These are phyloP conservation scores for Aphelenchoides bicaudatus DNA, from an alignment of 2,888 invertebrate species.

Conservation along the genomic window DNA sequence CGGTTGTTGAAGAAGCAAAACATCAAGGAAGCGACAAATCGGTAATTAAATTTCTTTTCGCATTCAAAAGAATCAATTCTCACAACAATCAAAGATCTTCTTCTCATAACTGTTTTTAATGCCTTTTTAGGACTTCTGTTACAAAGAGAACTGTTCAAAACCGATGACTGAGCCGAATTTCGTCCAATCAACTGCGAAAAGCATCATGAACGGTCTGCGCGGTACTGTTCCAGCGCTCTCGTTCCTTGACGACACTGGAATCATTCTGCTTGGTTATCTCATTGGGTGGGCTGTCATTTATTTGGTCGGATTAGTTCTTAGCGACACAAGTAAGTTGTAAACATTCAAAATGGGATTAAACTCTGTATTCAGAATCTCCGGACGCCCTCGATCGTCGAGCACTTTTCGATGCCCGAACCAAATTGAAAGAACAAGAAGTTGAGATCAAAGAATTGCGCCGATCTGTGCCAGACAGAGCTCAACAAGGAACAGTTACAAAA, in stretches of 20 bases:
- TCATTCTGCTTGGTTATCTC: background rate
- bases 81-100: no score
- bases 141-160: no score
- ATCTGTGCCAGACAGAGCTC: no score
- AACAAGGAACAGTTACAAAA: background rate
- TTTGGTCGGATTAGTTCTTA: background rate
- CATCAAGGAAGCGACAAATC: no score
- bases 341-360: background rate
- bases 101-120: no score
- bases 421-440: background rate
- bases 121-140: conserved; percentile 3
- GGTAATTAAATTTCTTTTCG: no score
- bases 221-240: background rate
- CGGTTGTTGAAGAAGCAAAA: background rate
- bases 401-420: conserved; percentile 12
- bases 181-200: no score
- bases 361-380: conserved; percentile 4
- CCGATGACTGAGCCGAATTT: background rate
- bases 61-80: no score
- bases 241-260: conserved; percentile 7
- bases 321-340: conserved; percentile 6
- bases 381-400: conserved; percentile 13
- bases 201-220: conserved; percentile 1
- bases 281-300: background rate
- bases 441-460: background rate